A percentile compares a stretch with the other conserved stretches of the same genome.
These are phyloP conservation scores for Mareca penelope DNA, from an alignment of 2,797 vertebrate genomes.

Conservation along the genomic window DNA sequence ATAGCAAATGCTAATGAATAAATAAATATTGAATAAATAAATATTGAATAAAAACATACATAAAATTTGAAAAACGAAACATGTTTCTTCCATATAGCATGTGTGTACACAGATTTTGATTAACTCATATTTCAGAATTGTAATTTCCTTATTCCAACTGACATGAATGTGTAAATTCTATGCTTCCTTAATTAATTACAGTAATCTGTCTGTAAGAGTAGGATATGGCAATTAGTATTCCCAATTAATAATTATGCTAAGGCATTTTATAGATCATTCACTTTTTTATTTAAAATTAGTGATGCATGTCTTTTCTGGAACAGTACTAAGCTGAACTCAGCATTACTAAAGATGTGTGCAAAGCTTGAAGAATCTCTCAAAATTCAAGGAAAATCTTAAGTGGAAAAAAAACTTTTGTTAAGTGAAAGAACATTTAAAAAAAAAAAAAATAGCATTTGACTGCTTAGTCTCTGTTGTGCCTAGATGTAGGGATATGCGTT, in stretches of 20 bases:
- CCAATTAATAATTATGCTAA: not conserved
- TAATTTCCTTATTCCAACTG: not conserved
- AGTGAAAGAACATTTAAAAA: not conserved
- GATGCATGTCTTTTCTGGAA: not conserved
- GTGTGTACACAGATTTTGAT: not conserved
- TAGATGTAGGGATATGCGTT: not conserved
- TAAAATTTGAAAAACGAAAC: not conserved
- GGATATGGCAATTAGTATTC: not conserved
- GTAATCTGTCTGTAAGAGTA: not conserved
- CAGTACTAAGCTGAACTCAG: not conserved
- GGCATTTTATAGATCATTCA: not conserved
- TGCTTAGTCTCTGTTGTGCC: not conserved
- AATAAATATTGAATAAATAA: too few species aligned
- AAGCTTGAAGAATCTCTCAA: not conserved
- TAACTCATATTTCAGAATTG: not conserved
- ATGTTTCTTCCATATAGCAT: not conserved
- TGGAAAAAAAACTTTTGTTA: not conserved
- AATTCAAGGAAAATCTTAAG: not conserved
- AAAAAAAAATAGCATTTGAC: not conserved
- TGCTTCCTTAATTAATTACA: not conserved
- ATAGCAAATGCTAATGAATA: not conserved
- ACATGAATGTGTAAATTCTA: not conserved
- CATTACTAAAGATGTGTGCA: not conserved
- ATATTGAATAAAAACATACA: not conserved
- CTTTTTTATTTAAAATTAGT: not conserved